Evolutionary conservation across 1,140 invertebrate species (phyloP), one percentile per base, ranked within the genome.

Genomic region (Mactra quadrangularis): DNA sequence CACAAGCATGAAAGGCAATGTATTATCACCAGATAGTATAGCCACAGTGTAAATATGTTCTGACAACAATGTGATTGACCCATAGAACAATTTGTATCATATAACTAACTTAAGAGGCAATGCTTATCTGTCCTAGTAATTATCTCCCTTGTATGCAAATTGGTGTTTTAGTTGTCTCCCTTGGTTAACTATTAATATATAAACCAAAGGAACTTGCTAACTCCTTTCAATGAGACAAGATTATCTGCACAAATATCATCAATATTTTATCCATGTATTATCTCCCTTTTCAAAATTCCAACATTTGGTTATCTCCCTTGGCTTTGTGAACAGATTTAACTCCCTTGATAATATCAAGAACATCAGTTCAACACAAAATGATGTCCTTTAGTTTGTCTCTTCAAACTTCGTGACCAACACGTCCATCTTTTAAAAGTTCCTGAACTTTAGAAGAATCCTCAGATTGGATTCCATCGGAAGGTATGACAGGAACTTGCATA

Each of bases 401-500:
- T 88, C 84, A 88, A 17, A 89, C 88, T 81, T 89, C 88, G 75
- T 89, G 87, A n/a, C 88, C 88, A 6, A 85, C 50, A 38, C 88
- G 71, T 41, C 77, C 82, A 78, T 89, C 88, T 3, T 87, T 86
- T 15, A 82, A 70, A 6, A 79, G 75, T 41, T 86, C 85, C 31
- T 86, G 81, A 1, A 29, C 64, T 33, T 82, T 64, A 15, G 19
- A 60, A 15, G 19, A 60, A 57, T 60, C 64, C 17, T 68, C 53
- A 38, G 79, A 33, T 31, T 72, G 41, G 22, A 6, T 7, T 1
- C 47, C 77, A 25, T 97, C 96, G 38, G 94, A 94, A 7, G 96
- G 96, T 71, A 97, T 92, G 52, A 96, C 94, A 74, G 97, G 96
- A 86, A 97, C 95, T 82, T 95, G 96, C 29, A 96, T 90, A 87